Base-by-base conservation (phyloP, 2,797 vertebrate species). In the Molossus molossus region DNA sequence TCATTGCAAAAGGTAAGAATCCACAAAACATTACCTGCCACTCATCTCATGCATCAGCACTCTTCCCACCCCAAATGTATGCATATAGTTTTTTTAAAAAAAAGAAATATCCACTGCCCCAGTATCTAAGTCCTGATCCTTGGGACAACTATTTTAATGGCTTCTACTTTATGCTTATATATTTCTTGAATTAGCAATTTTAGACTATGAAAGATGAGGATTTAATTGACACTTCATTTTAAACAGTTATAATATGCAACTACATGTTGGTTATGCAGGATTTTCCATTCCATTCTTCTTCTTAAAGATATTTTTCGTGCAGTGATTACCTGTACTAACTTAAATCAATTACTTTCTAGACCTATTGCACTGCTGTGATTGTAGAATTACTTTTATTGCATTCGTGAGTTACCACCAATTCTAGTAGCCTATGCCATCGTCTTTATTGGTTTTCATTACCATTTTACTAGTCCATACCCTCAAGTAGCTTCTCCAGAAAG, bases 151-250 rank as follows among this genome's bases (percentile, higher is more conserved):
- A 65, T 67, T 92, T 90, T 81, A 69, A 50, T 77, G 48, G 29
- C 23, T 80, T 55, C 65, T 7, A 64, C 58, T 55, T 70, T 65
- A 87, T 70, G 60, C 5, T 85, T 81, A 85, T 1, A 9, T 69
- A 11, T 53, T 70, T 53, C 33, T 94, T 93, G 25, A 85, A 62
- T 64, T 91, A 76, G 13, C 69, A 82, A 81, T 25, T 87, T 91
- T 37, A 70, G 33, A 37, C 53, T 37, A 81, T 18, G 50, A 55
- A 90, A 87, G 23, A 91, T 83, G 11, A 87, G 48, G 17, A 82
- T 77, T 79, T 94, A 55, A 91, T 25, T 90, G 50, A 27, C 11
- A 58, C 20, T 29, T 83, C 77, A 77, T 64, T 87, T 76, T 64
- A 72, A 57, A 90, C n/a, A 48, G 37, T 37, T 77, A 25, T 11